These are phyloP conservation scores for Calliopsis andreniformis DNA, from an alignment of 1,140 invertebrate genomes.

Conservation along the genomic window DNA sequence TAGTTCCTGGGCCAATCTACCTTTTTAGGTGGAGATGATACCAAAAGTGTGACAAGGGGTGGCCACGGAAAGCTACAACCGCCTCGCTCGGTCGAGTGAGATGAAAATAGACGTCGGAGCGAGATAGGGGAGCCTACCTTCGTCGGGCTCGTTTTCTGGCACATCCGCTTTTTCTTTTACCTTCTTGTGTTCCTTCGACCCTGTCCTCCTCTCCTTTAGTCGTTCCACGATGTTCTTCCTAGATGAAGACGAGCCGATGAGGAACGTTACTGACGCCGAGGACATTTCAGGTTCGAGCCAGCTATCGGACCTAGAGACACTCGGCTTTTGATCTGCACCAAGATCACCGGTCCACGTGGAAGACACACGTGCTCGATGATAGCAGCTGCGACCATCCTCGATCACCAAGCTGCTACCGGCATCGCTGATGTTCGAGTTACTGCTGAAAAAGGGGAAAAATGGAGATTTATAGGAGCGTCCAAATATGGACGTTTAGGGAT, in stretches of 20 bases:
- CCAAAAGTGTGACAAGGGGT: constrained; percentile 78
- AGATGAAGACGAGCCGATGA: not conserved
- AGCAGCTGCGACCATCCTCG: constrained; percentile 25
- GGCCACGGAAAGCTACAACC: constrained; percentile 72
- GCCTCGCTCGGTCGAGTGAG: constrained; percentile 69
- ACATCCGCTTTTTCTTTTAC: constrained; percentile 30
- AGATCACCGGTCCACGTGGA: constrained; percentile 58
- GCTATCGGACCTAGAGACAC: not conserved
- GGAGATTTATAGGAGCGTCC: too few species aligned
- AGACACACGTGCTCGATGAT: constrained; percentile 57
- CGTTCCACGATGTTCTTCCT: not conserved
- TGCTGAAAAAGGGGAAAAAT: too few species aligned
- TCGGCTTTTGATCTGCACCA: constrained; percentile 28
- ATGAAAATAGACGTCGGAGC: constrained; percentile 76
- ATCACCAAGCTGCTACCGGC: constrained; percentile 9
- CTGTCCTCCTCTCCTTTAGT: not conserved
- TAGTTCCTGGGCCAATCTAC: constrained; percentile 81
- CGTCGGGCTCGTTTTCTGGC: constrained; percentile 35
- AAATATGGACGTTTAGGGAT: too few species aligned
- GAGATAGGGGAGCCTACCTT: constrained; percentile 39
- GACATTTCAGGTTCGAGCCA: too few species aligned
- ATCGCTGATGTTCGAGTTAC: not conserved
- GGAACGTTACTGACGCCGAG: not conserved
- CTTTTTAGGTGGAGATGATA: constrained; percentile 82
- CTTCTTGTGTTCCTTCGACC: not conserved